phyloP scores from a whole-genome alignment of 2,113 vertebrate genomes.

The Nettapus auritus region DNA sequence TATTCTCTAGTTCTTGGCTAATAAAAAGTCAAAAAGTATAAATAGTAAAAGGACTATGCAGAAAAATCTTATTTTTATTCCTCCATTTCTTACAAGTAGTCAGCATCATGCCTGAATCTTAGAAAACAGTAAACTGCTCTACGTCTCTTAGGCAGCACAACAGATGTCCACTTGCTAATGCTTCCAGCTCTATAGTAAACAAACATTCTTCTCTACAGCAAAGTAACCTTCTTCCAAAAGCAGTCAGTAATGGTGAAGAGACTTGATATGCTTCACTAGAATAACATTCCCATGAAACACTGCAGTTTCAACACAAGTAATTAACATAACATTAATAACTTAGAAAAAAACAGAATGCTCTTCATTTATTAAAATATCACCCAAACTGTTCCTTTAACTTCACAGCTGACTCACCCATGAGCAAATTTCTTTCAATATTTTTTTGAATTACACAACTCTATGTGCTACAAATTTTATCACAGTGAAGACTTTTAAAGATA shows the following conservation, averaged over 20 bases:
- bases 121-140: not conserved
- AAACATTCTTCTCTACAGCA: not conserved
- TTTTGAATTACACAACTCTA: not conserved
- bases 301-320: not conserved
- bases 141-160: not conserved
- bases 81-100: not conserved
- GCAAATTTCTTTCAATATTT: not conserved
- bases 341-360: not conserved
- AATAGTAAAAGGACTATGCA: not conserved
- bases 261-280: not conserved
- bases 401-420: not conserved
- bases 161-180: not conserved
- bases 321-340: not conserved
- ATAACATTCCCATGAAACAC: not conserved
- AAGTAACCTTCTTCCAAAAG: not conserved
- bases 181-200: not conserved
- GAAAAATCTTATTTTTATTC: not conserved
- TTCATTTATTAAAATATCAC: not conserved
- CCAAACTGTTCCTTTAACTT: not conserved
- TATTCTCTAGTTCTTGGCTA: not conserved
- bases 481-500: not conserved
- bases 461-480: not conserved
- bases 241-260: not conserved
- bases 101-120: not conserved
- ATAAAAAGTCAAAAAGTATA: not conserved